Base-by-base conservation (phyloP, 2,797 vertebrate species). In the Lophius americanus region DNA sequence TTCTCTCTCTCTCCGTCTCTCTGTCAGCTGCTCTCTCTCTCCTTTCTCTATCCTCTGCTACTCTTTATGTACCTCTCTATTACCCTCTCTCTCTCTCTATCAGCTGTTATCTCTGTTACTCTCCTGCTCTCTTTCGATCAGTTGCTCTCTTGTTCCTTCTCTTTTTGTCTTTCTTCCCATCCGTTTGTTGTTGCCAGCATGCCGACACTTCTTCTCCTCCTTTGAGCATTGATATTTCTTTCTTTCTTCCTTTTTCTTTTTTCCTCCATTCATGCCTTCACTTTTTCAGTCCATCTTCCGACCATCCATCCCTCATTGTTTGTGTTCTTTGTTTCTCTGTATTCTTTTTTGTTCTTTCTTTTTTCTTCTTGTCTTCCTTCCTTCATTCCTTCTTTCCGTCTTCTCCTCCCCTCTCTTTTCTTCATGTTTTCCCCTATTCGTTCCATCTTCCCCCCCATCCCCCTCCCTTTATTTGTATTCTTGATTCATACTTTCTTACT, bases 91-190 rank as follows among this genome's bases (percentile, higher is more conserved):
- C 0, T 65, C 51, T 65, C 50, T 71, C 67, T 7, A 3, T 47
- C 88, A 90, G 87, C 87, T 91, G 88, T 85, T 87, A 77, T 59
- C 85, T 75, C 70, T 78, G 60, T 73, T 71, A 44, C 68, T 76
- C 70, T 65, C 74, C 57, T 4, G 35, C 66, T 69, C 61, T 43
- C 13, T 55, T 64, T 59, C 70, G 57, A 48, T 64, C 50, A 23
- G 23, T 56, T 61, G 56, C 58, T n/a, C 64, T 70, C 59, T 23
- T 46, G 4, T 53, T 73, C 44, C 49, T 0, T 65, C 51, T 65
- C 50, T 71, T 64, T 7, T 3, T 47, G 0, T 60, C 44, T 6
- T 5, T 63, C 38, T 53, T 43, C 47, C 35, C 33, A 2, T 65
- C 54, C 73, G 11, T 73, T n/a, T 13, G 6, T 59, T 55, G 44